Conservation (phyloP, 1,140 invertebrate genomes). For the Drosophila biarmipes region DNA sequence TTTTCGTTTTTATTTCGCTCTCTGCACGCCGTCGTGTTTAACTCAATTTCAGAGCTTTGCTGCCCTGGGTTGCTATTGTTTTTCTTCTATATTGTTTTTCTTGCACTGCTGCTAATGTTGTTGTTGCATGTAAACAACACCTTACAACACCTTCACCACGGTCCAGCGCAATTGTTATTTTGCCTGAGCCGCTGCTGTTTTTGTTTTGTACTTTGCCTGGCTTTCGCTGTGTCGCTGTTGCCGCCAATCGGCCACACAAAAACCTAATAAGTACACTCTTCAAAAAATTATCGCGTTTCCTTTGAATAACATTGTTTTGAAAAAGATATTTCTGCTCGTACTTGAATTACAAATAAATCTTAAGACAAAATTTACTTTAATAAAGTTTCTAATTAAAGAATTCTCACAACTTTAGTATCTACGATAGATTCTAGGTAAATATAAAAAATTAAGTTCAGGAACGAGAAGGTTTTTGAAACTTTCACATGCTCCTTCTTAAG, state of each 20-base stretch:
- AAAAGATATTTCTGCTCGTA: too few relatives aligned
- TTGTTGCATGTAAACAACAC: conserved; percentile 76
- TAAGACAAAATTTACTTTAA: too few relatives aligned
- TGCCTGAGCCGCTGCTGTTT: conserved; percentile 28
- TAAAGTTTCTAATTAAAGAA: too few relatives aligned
- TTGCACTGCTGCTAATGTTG: conserved; percentile 1
- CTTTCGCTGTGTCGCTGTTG: conserved; percentile 35
- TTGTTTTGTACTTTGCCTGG: conserved; percentile 1
- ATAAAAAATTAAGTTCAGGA: too few relatives aligned
- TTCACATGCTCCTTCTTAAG: too few relatives aligned
- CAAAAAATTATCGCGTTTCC: too few relatives aligned
- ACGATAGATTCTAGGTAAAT: too few relatives aligned
- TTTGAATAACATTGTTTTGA: too few relatives aligned
- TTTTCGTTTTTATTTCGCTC: conserved; percentile 14
- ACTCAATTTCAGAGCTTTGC: conserved; percentile 17
- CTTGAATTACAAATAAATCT: too few relatives aligned
- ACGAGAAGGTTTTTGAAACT: too few relatives aligned
- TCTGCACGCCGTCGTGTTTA: conserved; percentile 14
- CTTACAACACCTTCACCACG: conserved; percentile 80
- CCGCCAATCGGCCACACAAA: conserved; percentile 16
- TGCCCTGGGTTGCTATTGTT: conserved; percentile 20
- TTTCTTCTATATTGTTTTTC: background rate
- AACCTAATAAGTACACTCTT: conserved; percentile 15
- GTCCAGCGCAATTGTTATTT: conserved; percentile 55
- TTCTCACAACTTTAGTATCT: too few relatives aligned